These are phyloP conservation scores for Nebria ingens DNA, from an alignment of 1,140 invertebrate species.

Conservation along the genomic window DNA sequence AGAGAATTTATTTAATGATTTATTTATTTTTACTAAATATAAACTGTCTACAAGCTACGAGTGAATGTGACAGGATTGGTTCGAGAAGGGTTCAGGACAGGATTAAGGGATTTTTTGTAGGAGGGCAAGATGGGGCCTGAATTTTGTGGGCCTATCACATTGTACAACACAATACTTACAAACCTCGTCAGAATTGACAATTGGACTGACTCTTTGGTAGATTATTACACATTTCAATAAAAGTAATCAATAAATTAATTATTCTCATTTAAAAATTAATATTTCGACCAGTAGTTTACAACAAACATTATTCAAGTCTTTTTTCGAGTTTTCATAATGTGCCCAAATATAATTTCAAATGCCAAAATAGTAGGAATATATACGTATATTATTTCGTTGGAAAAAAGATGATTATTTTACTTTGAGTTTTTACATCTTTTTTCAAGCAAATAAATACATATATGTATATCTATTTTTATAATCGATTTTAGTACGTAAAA, in stretches of 20 bases:
- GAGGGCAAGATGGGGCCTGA: slow-evolving; percentile 32
- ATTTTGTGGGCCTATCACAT: slow-evolving; percentile 34
- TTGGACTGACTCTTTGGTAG: slow-evolving; percentile 33
- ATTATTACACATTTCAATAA: slow-evolving; percentile 36
- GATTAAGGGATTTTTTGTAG: background rate
- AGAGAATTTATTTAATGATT: slow-evolving; percentile 16
- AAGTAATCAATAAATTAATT: slow-evolving; percentile 22
- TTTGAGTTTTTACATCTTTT: too few relatives aligned
- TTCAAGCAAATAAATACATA: too few relatives aligned
- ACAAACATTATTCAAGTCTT: background rate
- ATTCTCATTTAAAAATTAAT: background rate
- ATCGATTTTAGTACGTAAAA: background rate
- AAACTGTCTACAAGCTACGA: slow-evolving; percentile 33
- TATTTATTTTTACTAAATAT: slow-evolving; percentile 35
- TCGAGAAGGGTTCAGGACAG: slow-evolving; percentile 11
- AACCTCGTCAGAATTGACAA: slow-evolving; percentile 32
- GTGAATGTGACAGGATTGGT: slow-evolving; percentile 35
- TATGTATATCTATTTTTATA: too few relatives aligned
- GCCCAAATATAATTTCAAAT: too few relatives aligned
- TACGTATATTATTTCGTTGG: too few relatives aligned
- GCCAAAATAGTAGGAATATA: too few relatives aligned
- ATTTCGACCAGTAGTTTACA: background rate
- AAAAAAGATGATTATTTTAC: too few relatives aligned
- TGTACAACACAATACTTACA: slow-evolving; percentile 36
- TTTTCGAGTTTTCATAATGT: background rate